These are phyloP conservation scores for Prinia subflava DNA, from an alignment of 2,113 vertebrate genomes.

Conservation along the genomic window DNA sequence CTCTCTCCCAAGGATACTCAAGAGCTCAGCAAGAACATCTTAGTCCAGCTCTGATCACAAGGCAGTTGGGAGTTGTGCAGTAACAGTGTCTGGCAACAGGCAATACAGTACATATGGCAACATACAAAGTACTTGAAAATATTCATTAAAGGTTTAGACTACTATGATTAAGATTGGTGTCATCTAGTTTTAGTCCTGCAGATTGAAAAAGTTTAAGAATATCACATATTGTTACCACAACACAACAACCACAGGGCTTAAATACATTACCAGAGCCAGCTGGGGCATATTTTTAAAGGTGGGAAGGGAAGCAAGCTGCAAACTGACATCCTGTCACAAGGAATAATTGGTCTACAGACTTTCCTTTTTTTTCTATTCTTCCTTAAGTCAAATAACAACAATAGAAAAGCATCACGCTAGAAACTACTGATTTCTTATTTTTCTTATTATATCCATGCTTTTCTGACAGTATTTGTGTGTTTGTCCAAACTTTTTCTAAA, in stretches of 20 bases:
- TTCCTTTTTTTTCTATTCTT: not conserved
- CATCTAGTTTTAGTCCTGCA: not conserved
- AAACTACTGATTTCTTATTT: not conserved
- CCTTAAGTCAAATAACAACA: not conserved
- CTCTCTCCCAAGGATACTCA: not conserved
- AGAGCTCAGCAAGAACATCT: not conserved
- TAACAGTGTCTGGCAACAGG: not conserved
- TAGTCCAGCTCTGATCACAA: not conserved
- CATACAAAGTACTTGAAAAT: not conserved
- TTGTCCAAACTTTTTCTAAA: not conserved
- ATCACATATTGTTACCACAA: not conserved
- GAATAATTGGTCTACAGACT: not conserved
- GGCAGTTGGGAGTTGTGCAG: not conserved
- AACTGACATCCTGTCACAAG: constrained; percentile 32
- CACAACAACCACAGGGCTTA: not conserved
- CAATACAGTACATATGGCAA: not conserved
- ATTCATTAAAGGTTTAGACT: not conserved
- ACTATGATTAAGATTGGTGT: not conserved
- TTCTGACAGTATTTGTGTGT: not conserved
- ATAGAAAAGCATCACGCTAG: not conserved
- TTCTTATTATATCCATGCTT: not conserved
- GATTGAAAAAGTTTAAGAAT: not conserved
- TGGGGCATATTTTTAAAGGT: not conserved
- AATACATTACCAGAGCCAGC: constrained; percentile 19
- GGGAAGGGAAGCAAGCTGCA: constrained; percentile 27